Evolutionary conservation across 2,797 vertebrate species (phyloP), one percentile per base, ranked within the genome.

Genomic region (Helarctos malayanus): DNA sequence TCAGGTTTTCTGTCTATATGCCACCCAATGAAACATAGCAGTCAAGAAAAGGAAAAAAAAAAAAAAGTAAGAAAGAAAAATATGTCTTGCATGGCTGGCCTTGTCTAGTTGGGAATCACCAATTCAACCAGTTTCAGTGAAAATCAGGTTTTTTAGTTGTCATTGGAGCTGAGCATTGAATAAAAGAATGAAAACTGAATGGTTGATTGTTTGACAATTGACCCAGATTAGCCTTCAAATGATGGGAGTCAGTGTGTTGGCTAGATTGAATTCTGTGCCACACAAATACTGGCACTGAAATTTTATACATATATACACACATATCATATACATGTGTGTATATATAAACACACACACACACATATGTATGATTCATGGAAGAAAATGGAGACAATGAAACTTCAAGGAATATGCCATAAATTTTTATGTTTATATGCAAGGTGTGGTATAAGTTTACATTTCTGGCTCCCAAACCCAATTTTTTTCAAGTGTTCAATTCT

Each of bases 91-190:
- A 29, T 49, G 35, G 32, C 1, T 94, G 57, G 61, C 52, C 41
- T 95, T 75, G 15, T 92, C 49, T 84, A 52, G 65, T 23, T 75
- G 21, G 19, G 47, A 95, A 61, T 75, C 56, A 79, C 21, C 35
- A 71, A n/a, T 54, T 89, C 88, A 78, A 61, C 21, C n/a, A 85
- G 4, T 94, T 93, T 80, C 4, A 5, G 45, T 32, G 16, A 81
- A 63, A 73, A 71, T 85, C 32, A 80, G 49, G 4, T 35, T 90
- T 79, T n/a, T 56, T 76, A 84, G 57, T 19, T 90, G 29, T 88
- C 87, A 38, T 63, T 11, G 1, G 6, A 81, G 10, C 38, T 75
- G n/a, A 90, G 14, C 47, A 52, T 38, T 59, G 29, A 82, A 79
- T n/a, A 85, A 1, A 88, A 91, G 35, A 54, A 83, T 76, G 65